Conservation (phyloP, 1,140 invertebrate species). For the Papilio machaon region DNA sequence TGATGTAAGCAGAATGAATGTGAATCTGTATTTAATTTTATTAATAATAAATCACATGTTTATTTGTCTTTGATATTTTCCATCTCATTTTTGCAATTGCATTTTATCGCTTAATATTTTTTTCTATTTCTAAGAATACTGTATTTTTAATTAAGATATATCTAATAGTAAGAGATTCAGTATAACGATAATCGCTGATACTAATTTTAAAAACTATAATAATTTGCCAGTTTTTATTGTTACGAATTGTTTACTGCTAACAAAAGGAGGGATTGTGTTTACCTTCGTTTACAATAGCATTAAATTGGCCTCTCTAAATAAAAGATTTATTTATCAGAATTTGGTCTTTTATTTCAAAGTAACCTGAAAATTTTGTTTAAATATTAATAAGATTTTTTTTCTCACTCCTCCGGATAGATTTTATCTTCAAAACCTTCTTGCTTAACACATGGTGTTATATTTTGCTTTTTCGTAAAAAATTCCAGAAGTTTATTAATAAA, state of each 20-base stretch:
- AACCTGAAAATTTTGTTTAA: neutral
- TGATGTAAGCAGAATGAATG: conserved; percentile 43
- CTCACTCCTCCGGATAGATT: too few species aligned
- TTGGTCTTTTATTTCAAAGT: neutral
- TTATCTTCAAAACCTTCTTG: too few species aligned
- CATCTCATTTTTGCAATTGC: conserved; percentile 62
- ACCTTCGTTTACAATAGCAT: conserved; percentile 56
- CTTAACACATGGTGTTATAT: too few species aligned
- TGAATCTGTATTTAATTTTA: conserved; percentile 44
- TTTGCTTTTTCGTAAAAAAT: neutral
- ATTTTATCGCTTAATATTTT: conserved; percentile 73
- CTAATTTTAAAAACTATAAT: conserved; percentile 51
- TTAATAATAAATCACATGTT: conserved; percentile 45
- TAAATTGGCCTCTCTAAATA: conserved; percentile 78
- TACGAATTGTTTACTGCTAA: conserved; percentile 53
- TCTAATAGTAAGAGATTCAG: conserved; percentile 59
- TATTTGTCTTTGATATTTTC: conserved; percentile 56
- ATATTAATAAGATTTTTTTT: too few species aligned
- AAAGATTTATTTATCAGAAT: conserved; percentile 71
- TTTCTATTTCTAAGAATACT: conserved; percentile 59
- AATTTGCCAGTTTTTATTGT: conserved; percentile 61
- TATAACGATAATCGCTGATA: conserved; percentile 52
- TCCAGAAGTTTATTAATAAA: neutral
- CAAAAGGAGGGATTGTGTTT: conserved; percentile 40
- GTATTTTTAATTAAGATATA: conserved; percentile 60